Conservation (phyloP, 2,888 invertebrate species). For the Cyrtodaria siliqua region DNA sequence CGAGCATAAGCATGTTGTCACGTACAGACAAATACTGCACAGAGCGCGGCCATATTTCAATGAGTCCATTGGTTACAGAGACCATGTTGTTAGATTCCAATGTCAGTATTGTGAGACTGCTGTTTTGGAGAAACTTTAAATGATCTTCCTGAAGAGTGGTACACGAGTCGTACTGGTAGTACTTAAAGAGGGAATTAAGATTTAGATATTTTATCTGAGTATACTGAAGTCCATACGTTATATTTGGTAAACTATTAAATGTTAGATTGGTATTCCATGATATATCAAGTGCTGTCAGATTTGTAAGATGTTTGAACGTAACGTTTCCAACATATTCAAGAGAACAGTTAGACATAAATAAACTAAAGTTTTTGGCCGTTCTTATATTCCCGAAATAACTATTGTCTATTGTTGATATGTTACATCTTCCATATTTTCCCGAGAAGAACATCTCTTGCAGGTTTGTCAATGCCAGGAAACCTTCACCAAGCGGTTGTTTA, state of each 20-base stretch:
- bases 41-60: background rate
- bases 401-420: background rate
- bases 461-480: background rate
- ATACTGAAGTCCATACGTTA: constrained; percentile 15
- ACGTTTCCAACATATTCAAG: background rate
- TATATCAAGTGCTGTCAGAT: constrained; percentile 18
- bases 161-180: constrained; percentile 2
- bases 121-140: background rate
- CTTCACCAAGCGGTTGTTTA: background rate
- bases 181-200: constrained; percentile 8
- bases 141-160: background rate
- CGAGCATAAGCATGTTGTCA: constrained; percentile 22
- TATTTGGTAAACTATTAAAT: constrained; percentile 8
- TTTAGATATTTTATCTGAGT: constrained; percentile 13
- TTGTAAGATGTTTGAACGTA: constrained; percentile 1
- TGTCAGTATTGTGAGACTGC: background rate
- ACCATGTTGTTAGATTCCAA: constrained; percentile 19
- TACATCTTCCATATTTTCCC: constrained; percentile 19
- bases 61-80: background rate
- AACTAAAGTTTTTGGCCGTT: too few species aligned
- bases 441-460: constrained; percentile 16
- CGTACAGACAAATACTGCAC: constrained; percentile 17
- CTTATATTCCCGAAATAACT: background rate
- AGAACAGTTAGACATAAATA: constrained; percentile 23
- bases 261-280: constrained; percentile 17